phyloP scores from a whole-genome alignment of 1,140 invertebrate genomes.

The Brachionus plicatilis region DNA sequence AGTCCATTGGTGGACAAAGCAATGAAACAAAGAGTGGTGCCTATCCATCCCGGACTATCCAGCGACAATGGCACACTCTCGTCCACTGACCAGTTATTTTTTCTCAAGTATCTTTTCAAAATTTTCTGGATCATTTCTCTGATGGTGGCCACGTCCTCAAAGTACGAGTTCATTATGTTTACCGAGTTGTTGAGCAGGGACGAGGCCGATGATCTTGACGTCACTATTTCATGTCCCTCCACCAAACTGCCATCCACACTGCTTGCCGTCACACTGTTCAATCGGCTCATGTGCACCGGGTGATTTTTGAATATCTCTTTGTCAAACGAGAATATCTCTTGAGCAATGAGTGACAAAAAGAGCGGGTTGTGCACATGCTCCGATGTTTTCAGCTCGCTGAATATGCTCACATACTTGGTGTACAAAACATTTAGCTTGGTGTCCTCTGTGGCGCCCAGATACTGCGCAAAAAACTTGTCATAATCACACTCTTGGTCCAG shows the following conservation, averaged over 20 bases:
- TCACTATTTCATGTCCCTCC: not conserved
- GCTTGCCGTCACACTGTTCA: not conserved
- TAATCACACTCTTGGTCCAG: not conserved
- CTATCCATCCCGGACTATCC: conserved; percentile 49
- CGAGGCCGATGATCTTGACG: not conserved
- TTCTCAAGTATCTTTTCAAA: conserved; percentile 6
- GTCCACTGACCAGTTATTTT: conserved; percentile 32
- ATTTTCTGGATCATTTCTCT: conserved; percentile 30
- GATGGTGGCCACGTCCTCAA: conserved; percentile 13
- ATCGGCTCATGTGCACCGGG: conserved; percentile 21
- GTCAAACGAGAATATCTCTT: conserved; percentile 29
- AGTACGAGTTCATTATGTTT: conserved; percentile 31
- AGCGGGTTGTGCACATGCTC: conserved; percentile 20
- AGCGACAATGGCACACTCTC: not conserved
- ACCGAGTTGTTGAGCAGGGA: conserved; percentile 1
- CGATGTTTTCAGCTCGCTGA: not conserved
- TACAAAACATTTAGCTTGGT: not conserved
- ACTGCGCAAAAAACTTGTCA: not conserved
- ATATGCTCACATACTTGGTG: not conserved
- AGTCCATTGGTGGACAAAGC: conserved; percentile 49
- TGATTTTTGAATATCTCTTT: conserved; percentile 35
- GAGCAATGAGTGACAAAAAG: not conserved
- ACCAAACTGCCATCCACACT: not conserved
- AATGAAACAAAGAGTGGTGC: conserved; percentile 50
- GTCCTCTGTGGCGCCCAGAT: not conserved